Evolutionary conservation across 2,113 vertebrate species (phyloP), one percentile per base, ranked within the genome.

Genomic region (Pseudorasbora parva): DNA sequence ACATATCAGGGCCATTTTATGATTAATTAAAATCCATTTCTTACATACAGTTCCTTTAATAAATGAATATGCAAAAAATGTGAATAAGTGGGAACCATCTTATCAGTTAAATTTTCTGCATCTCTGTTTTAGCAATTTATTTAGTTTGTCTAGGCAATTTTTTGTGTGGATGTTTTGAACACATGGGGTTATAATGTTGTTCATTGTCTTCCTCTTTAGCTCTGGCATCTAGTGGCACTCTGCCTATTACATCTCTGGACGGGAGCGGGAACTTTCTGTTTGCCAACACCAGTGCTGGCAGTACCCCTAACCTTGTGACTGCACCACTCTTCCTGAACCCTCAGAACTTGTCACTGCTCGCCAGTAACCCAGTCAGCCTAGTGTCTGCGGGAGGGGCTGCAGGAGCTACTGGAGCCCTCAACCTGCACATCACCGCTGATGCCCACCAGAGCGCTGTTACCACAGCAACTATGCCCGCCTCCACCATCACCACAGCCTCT

Each of bases 331-430:
- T 99, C 93, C 95, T 99, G 91, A 98, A 96, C 92, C 97, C 97
- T 89, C 98, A 98, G 94, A 99, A 97, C 94, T 96, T 99, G 91
- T 99, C 97, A 91, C 95, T 99, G 93, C 96, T 99, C 93, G 97
- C 98, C 96, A 98, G 97, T 95, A 98, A 97, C 94, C 98, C 98
- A 0, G 95, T 99, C 89, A 99, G 97, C 93, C 93, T 99, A 95
- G 95, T 99, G 92, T 97, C 97, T 75, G 95, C 97, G 6, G 94
- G 94, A 15, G 94, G 94, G 84, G 92, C 94, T 47, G 90, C 94
- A 79, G 97, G 96, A 86, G 89, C 92, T 78, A 94, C 95, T 30
- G 94, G 96, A 82, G 93, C 94, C 19, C 94, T 95, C 90, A 96
- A 95, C 93, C 96, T 99, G 90, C 98, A 99, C 17, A 89, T 97